Evolutionary conservation across 2,113 vertebrate genomes (phyloP), one percentile per base, ranked within the genome.

Genomic region (Eupsittula cactorum): DNA sequence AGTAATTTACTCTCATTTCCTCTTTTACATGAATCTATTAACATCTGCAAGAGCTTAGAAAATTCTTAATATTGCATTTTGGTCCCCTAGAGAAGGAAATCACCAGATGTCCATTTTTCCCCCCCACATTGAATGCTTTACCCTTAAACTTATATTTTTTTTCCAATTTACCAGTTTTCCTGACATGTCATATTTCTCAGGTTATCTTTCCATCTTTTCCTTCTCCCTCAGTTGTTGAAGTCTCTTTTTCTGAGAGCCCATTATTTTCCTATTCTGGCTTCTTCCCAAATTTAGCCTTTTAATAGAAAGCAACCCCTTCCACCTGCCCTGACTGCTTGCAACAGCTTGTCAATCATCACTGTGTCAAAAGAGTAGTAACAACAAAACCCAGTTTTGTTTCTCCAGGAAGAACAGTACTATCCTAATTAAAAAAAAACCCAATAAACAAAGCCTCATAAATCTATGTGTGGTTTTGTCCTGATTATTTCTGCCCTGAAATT

Each of bases 381-480:
- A 60, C 10, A 82, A 79, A 76, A 52, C 0, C 13, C 76, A 27
- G 3, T 47, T 71, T 63, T 25, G 33, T 53, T 90, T 68, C 4
- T 94, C 33, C 23, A 52, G 33, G 42, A 80, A 69, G 28, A 63
- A 20, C 18, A 41, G 27, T 50, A 27, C 10, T 24, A 42, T 28
- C 8, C 28, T 63, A 42, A 35, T 17, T 59, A 42, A 60, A 52
- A 37, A 35, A 41, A 35, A 1, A 0, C 2, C 0, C 7, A 59
- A 11, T 5, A 35, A 59, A 16, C 57, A 59, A 59, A 35, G 2
- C 29, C 7, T 6, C 64, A 6, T 16, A 44, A 65, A 83, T 47
- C 7, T 33, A 7, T 10, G 5, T 63, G 8, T 75, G 27, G 20
- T 39, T 83, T 70, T 62, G 4, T 12, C 13, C 49, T 12, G 6